Percentiles rank a stretch among this genome's conserved stretches.
These are phyloP conservation scores for Micrasema longulum DNA, from an alignment of 1,140 invertebrate genomes.

Conservation along the genomic window DNA sequence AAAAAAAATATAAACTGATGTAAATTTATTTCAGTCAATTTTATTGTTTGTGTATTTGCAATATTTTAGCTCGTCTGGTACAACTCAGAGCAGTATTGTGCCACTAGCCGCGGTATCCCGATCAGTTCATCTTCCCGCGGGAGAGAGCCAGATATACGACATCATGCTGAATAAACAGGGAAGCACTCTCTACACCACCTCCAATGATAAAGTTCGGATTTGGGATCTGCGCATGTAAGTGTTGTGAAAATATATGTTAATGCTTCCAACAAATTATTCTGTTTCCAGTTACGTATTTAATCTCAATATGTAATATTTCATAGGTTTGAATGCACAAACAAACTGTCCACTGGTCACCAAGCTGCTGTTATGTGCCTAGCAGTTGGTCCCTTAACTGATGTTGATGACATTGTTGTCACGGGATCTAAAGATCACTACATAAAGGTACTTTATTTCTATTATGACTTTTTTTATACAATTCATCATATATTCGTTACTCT, in stretches of 20 bases:
- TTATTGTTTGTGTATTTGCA: too few species aligned
- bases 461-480: not conserved
- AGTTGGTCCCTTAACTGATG: constrained; percentile 65
- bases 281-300: too few species aligned
- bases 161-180: constrained; percentile 72
- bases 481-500: not conserved
- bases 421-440: constrained; percentile 92
- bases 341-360: constrained; percentile 86
- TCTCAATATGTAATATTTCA: not conserved
- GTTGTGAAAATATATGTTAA: too few species aligned
- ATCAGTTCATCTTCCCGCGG: constrained; percentile 70
- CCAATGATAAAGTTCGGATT: constrained; percentile 82
- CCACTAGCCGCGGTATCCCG: constrained; percentile 66
- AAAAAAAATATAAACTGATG: too few species aligned
- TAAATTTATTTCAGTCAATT: too few species aligned
- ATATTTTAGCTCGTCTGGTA: constrained; percentile 76
- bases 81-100: constrained; percentile 68
- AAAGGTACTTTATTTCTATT: constrained; percentile 57
- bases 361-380: constrained; percentile 89
- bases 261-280: too few species aligned
- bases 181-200: constrained; percentile 79
- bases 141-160: constrained; percentile 79
- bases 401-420: constrained; percentile 78
- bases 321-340: constrained; percentile 78
- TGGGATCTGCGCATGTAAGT: constrained; percentile 86